Conservation (phyloP, 2,113 vertebrate species). For the Glareola pratincola region DNA sequence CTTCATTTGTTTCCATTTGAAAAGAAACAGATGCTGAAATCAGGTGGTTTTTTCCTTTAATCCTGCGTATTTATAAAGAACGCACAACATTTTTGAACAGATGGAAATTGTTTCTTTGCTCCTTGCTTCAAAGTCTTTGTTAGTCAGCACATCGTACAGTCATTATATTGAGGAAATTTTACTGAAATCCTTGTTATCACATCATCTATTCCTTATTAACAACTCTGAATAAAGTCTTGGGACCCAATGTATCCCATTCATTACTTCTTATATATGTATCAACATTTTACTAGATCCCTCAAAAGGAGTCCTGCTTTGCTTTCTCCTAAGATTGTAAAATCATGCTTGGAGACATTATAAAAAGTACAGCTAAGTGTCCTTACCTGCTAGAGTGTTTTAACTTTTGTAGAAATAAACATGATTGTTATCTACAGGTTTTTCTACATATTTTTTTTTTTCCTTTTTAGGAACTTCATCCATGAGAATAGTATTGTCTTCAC, state of each 20-base stretch:
- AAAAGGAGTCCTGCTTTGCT: not conserved
- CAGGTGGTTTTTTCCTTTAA: constrained; percentile 29
- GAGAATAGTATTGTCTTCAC: not conserved
- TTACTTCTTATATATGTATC: not conserved
- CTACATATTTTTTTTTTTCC: not conserved
- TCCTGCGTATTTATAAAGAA: constrained; percentile 5
- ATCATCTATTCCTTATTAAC: constrained; percentile 27
- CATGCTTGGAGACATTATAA: not conserved
- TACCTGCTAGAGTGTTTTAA: not conserved
- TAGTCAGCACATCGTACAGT: constrained; percentile 11
- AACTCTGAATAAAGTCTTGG: not conserved
- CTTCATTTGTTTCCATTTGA: not conserved
- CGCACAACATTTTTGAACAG: constrained; percentile 16
- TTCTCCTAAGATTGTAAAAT: not conserved
- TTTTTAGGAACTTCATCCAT: not conserved
- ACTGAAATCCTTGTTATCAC: constrained; percentile 44
- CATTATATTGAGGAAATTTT: constrained; percentile 28
- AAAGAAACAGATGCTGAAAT: constrained; percentile 46
- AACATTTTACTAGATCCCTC: not conserved
- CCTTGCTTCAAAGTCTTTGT: constrained; percentile 34
- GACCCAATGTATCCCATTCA: not conserved
- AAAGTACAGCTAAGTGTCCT: not conserved
- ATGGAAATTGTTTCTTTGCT: constrained; percentile 51
- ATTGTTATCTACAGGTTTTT: not conserved
- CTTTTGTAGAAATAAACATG: not conserved